Evolutionary conservation across 2,888 invertebrate genomes (phyloP), one percentile per base, ranked within the genome.

Genomic region (Biston betularia): DNA sequence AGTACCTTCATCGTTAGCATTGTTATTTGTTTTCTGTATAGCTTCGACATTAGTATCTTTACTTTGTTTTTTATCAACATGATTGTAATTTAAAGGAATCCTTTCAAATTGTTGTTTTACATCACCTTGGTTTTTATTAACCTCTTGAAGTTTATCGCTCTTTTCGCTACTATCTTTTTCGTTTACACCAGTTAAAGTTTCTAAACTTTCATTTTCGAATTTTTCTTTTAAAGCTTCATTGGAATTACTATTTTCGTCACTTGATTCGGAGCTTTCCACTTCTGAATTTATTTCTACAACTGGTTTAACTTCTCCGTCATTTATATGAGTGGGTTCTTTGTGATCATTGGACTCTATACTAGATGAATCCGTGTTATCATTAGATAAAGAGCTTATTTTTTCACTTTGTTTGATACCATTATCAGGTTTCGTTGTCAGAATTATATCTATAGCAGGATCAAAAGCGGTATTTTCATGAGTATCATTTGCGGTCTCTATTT

Each of bases 101-200:
- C 91, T 86, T 84, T 94, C 93, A 80, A 94, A 91, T 70, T 92
- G 84, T 79, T 93, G 86, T 79, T 93, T 93, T 1, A 91, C 81
- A 69, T 93, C 84, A 63, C 63, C 80, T 65, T 79, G 79, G 67
- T 75, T 68, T 24, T 66, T 67, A 35, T 76, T 77, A 15, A 77
- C 54, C 58, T 63, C 54, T 42, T 79, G 59, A 57, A 81, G 71
- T 68, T 83, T 83, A 45, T 82, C 81, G 54, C 67, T 79, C 54
- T 75, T 78, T 68, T 80, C 79, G 45, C 67, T 66, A 57, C 68
- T 68, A 12, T 76, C 73, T 63, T 77, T 69, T 48, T 74, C 75
- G 52, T 81, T 81, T 33, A 76, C 76, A 33, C 80, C 82, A 46
- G 85, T 75, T 57, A 84, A 61, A 8, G 78, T 75, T 79, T 87